Evolutionary conservation across 2,888 invertebrate genomes (phyloP), one percentile per base, ranked within the genome.

Genomic region (Aphrophora alni): DNA sequence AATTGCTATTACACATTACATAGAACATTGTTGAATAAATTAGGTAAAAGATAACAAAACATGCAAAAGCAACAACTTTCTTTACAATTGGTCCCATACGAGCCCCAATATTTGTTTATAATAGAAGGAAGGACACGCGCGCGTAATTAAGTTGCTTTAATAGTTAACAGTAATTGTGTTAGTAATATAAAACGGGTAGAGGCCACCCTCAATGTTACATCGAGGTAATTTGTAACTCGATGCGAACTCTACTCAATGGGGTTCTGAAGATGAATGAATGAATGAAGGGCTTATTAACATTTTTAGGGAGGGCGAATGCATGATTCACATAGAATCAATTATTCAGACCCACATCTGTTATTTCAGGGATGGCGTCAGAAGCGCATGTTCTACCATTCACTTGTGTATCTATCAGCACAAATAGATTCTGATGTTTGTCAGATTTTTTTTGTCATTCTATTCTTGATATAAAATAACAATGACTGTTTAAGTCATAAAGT

Each of bases 321-420:
- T 84, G 84, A 84, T 82, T 84, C 84, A 84, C 81, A 77, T 76
- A 74, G 82, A 82, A 84, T 84, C 84, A 84, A 84, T 84, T 84
- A 84, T 84, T 84, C 84, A 84, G 80, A 79, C 82, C 82, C 84
- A 81, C 83, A 84, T 83, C 84, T 83, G 83, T 82, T 83, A 44
- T 44, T 44, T 10, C 17, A 44, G 44, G 14, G 17, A 7, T 7
- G 33, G 5, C 5, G 4, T 33, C 4, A 10, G 5, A 7, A 14
- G 44, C 17, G 10, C 44, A 44, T 44, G 17, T 44, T 44, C 44
- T 44, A 17, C 44, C 44, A 44, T 8, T 44, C 44, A 14, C 10
- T 10, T 14, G 7, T 44, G 44, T 44, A 14, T 8, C 33, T 33
- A 3, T 33, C 33, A 33, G 8, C 33, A 33, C 33, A 33, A 33